These are phyloP conservation scores for Salvelinus namaycush DNA, from an alignment of 2,113 vertebrate species.

Conservation along the genomic window DNA sequence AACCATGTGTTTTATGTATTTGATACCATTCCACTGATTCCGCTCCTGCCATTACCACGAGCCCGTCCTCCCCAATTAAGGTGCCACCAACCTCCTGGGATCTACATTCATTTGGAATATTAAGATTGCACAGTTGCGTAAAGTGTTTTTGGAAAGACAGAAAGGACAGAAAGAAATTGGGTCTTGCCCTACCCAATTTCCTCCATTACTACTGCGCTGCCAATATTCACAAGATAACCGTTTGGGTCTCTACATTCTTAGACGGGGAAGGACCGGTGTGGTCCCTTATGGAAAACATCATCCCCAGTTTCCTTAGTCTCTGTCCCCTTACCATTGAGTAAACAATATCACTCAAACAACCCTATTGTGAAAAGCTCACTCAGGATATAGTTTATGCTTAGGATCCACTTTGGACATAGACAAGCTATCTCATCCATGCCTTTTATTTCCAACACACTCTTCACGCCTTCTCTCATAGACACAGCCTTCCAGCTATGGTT, in stretches of 20 bases:
- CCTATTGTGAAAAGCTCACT: neutral
- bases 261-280: neutral
- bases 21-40: no score
- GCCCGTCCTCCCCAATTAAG: no score
- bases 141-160: neutral
- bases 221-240: neutral
- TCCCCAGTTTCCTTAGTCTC: neutral
- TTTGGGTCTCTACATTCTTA: neutral
- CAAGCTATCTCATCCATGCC: no score
- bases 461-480: no score
- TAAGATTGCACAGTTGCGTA: neutral
- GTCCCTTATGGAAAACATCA: no score
- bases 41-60: no score
- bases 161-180: neutral
- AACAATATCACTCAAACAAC: neutral
- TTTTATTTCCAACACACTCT: no score
- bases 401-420: neutral
- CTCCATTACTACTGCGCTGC: neutral
- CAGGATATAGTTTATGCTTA: neutral
- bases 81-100: no score
- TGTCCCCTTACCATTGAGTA: neutral
- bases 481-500: no score
- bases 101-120: no score
- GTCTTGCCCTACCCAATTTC: conserved; percentile 3
- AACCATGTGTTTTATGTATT: no score